phyloP scores from a whole-genome alignment of 2,888 invertebrate genomes.

The Agonopterix subpropinquella region DNA sequence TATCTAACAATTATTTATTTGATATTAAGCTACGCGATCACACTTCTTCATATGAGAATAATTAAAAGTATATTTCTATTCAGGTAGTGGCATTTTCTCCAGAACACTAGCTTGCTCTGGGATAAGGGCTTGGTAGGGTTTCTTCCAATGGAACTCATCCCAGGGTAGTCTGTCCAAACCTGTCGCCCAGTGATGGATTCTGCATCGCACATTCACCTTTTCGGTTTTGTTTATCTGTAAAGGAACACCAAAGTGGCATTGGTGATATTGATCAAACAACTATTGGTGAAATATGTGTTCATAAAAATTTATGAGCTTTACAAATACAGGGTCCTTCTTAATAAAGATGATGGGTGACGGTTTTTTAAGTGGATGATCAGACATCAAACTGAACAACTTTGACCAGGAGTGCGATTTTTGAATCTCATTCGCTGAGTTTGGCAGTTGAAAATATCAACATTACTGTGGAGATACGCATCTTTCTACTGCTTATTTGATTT shows the following conservation, averaged over 20 bases:
- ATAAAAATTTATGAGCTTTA: not conserved
- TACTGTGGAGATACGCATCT: too few relatives aligned
- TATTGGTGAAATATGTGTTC: too few relatives aligned
- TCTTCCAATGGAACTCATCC: constrained; percentile 71
- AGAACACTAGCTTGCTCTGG: constrained; percentile 60
- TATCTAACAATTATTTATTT: not conserved
- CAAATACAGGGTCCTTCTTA: too few relatives aligned
- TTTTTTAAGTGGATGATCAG: too few relatives aligned
- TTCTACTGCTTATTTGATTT: too few relatives aligned
- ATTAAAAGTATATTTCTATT: constrained; percentile 15
- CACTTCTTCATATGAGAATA: not conserved
- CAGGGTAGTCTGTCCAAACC: constrained; percentile 76
- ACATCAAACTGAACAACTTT: too few relatives aligned
- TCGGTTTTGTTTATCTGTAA: constrained; percentile 82
- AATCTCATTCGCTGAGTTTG: too few relatives aligned
- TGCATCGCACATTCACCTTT: constrained; percentile 83
- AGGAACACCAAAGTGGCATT: too few relatives aligned
- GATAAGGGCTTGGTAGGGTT: constrained; percentile 75
- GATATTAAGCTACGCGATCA: not conserved
- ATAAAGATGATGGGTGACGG: not conserved
- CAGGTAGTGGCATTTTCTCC: constrained; percentile 43
- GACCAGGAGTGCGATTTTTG: too few relatives aligned
- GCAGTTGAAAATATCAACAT: too few relatives aligned
- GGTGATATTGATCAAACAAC: too few relatives aligned
- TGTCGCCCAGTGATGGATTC: constrained; percentile 86